Conservation (phyloP, 2,888 invertebrate species). For the Coelinius sp. region DNA sequence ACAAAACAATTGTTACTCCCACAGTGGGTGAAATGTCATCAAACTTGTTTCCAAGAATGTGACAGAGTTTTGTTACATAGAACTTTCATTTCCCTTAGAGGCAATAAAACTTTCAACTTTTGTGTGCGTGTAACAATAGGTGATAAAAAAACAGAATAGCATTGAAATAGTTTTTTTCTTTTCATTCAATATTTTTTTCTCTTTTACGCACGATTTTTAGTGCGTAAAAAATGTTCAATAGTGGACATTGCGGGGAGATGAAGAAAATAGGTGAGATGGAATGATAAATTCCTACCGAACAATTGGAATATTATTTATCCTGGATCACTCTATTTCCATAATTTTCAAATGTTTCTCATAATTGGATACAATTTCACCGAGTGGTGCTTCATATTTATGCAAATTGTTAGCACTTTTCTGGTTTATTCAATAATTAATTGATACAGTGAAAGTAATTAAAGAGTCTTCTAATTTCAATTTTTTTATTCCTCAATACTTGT, state of each 20-base stretch:
- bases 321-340: background rate
- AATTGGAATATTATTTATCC: background rate
- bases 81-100: background rate
- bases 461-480: too few relatives aligned
- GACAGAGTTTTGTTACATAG: background rate
- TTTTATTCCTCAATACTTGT: too few relatives aligned
- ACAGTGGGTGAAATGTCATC: background rate
- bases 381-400: background rate
- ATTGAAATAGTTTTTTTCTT: background rate
- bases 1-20: background rate
- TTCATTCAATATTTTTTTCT: background rate
- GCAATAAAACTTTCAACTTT: constrained; percentile 1
- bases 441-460: background rate
- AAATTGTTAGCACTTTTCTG: background rate
- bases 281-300: background rate
- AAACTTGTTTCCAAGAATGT: background rate
- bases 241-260: background rate
- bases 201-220: background rate
- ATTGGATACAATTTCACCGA: background rate
- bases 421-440: background rate
- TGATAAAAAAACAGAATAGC: background rate
- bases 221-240: background rate
- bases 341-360: background rate
- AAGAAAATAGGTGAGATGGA: background rate
- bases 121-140: background rate